phyloP scores from a whole-genome alignment of 2,113 vertebrate species.

The Chauna torquata region DNA sequence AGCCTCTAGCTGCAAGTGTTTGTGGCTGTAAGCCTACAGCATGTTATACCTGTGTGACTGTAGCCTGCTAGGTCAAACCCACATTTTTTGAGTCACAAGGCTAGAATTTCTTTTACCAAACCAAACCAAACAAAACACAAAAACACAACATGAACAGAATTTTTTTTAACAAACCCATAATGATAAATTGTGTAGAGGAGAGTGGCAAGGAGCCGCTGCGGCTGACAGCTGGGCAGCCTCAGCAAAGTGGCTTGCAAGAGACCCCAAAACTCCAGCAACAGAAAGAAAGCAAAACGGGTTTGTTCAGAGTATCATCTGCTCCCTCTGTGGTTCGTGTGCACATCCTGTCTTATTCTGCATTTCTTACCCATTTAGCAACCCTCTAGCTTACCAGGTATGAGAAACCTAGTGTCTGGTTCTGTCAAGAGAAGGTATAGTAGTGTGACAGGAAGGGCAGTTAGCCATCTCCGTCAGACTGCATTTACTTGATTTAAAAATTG shows the following conservation, averaged over 20 bases:
- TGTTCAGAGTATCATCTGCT: background rate
- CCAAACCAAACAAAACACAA: too few species aligned
- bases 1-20: background rate
- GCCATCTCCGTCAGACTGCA: background rate
- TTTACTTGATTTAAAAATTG: background rate
- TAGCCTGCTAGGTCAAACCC: background rate
- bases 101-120: too few species aligned
- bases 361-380: background rate
- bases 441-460: background rate
- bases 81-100: rapidly evolving
- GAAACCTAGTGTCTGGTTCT: background rate
- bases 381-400: background rate
- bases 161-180: background rate
- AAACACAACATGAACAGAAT: background rate
- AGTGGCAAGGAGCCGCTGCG: background rate
- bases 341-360: rapidly evolving
- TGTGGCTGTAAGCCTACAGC: rapidly evolving
- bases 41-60: rapidly evolving
- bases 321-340: rapidly evolving
- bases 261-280: background rate
- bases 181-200: background rate
- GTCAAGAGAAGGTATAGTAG: background rate
- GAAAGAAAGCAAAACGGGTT: background rate
- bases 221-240: background rate
- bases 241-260: background rate